A percentile compares a stretch with the other conserved stretches of the same genome.
phyloP scores from a whole-genome alignment of 2,113 vertebrate species.

The Engystomops pustulosus region DNA sequence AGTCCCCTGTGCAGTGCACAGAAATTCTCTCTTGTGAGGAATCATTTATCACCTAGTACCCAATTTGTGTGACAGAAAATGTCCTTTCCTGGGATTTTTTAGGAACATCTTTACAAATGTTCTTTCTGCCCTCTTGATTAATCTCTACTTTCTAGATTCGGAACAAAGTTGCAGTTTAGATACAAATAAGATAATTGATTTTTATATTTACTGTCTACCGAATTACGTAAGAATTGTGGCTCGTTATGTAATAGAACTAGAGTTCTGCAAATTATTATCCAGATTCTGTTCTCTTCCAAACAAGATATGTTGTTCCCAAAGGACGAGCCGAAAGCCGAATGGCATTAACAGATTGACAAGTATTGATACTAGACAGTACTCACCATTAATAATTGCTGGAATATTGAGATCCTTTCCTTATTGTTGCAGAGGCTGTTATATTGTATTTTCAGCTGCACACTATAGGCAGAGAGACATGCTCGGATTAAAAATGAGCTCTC shows the following conservation, averaged over 20 bases:
- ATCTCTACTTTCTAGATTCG: not conserved
- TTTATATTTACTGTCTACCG: slow-evolving; percentile 11
- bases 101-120: slow-evolving; percentile 44
- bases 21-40: slow-evolving; percentile 26
- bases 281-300: slow-evolving; percentile 26
- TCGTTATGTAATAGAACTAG: slow-evolving; percentile 20
- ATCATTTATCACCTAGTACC: slow-evolving; percentile 39
- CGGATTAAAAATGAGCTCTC: slow-evolving; percentile 46
- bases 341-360: slow-evolving; percentile 32
- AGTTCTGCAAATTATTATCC: slow-evolving; percentile 12
- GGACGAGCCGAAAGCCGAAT: slow-evolving; percentile 19
- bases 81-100: slow-evolving; percentile 13
- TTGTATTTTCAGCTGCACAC: slow-evolving; percentile 31
- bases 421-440: slow-evolving; percentile 29
- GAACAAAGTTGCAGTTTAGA: not conserved
- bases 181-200: slow-evolving; percentile 23
- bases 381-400: slow-evolving; percentile 28
- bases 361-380: slow-evolving; percentile 39
- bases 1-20: slow-evolving; percentile 28
- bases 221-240: slow-evolving; percentile 5
- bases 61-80: slow-evolving; percentile 24
- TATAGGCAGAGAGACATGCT: slow-evolving; percentile 30
- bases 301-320: slow-evolving; percentile 14
- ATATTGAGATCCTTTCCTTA: slow-evolving; percentile 48
- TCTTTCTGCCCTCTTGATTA: slow-evolving; percentile 34